Conservation (phyloP, 2,113 vertebrate genomes). For the Onychostruthus taczanowskii region DNA sequence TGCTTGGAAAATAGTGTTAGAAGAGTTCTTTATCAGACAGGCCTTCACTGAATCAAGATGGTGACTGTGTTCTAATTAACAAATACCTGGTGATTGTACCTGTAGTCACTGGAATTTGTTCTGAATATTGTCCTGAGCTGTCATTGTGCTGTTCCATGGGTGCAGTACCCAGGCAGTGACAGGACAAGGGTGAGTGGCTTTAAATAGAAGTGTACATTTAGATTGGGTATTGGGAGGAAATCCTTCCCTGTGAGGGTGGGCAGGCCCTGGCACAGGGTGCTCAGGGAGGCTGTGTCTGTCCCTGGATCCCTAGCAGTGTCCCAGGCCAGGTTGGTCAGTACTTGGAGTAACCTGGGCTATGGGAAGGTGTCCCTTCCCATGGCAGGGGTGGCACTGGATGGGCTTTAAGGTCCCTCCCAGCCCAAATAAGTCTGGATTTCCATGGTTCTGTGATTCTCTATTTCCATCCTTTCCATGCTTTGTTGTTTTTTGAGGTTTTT, state of each 20-base stretch:
- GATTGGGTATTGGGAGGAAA: rapidly evolving
- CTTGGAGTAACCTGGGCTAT: no score
- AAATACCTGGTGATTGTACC: neutral
- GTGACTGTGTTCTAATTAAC: neutral
- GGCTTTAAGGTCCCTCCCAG: neutral
- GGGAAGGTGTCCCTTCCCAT: no score
- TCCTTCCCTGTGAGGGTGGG: neutral
- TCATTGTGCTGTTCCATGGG: neutral
- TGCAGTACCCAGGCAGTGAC: neutral
- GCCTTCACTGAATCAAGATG: neutral
- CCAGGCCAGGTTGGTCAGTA: no score
- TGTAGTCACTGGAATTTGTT: neutral
- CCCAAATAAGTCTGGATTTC: neutral
- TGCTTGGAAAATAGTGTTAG: neutral
- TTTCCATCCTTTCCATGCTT: neutral
- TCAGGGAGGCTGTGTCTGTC: no score
- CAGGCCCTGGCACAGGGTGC: no score
- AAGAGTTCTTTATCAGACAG: neutral
- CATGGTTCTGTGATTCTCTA: neutral
- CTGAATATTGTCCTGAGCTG: neutral
- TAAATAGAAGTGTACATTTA: neutral
- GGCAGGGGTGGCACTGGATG: no score
- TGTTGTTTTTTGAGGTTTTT: neutral
- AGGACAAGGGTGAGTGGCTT: neutral
- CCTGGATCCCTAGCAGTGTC: no score